Evolutionary conservation across 2,797 vertebrate species (phyloP), one percentile per base, ranked within the genome.

Genomic region (Gymnoscopelus microlampas): DNA sequence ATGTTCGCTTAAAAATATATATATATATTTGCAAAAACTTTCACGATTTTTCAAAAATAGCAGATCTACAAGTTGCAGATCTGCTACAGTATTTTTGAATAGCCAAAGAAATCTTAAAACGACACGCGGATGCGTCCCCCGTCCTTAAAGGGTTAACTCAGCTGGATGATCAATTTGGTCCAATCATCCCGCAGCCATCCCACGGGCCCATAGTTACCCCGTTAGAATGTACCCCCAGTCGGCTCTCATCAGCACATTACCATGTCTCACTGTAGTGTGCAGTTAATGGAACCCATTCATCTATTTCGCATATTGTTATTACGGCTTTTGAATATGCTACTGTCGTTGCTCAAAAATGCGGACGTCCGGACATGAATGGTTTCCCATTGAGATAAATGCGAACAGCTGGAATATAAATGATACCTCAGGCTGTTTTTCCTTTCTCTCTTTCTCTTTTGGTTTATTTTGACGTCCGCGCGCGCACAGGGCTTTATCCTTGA

Each of bases 91-190:
- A n/a, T n/a, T n/a, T n/a, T n/a, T n/a, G n/a, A n/a, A n/a, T n/a
- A n/a, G n/a, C n/a, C n/a, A n/a, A n/a, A n/a, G n/a, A n/a, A n/a
- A n/a, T n/a, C n/a, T n/a, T n/a, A n/a, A n/a, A n/a, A n/a, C n/a
- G n/a, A n/a, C n/a, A n/a, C n/a, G n/a, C n/a, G n/a, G n/a, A n/a
- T n/a, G n/a, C n/a, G n/a, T n/a, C n/a, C n/a, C n/a, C n/a, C n/a
- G n/a, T n/a, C n/a, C n/a, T n/a, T n/a, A n/a, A n/a, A n/a, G n/a
- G n/a, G n/a, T n/a, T n/a, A 89, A 91, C 90, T 88, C 79, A 68
- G 14, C 75, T 77, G 29, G 73, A 79, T 71, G 63, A 93, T 90
- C 79, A 88, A 87, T 91, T 87, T 92, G 79, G 76, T 81, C 84
- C 81, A 85, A 85, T 88, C 83, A 84, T 84, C 84, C 84, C 60